Evolutionary conservation across 2,888 invertebrate species (phyloP).

Genomic region (Drosophila pseudotalamancana): DNA sequence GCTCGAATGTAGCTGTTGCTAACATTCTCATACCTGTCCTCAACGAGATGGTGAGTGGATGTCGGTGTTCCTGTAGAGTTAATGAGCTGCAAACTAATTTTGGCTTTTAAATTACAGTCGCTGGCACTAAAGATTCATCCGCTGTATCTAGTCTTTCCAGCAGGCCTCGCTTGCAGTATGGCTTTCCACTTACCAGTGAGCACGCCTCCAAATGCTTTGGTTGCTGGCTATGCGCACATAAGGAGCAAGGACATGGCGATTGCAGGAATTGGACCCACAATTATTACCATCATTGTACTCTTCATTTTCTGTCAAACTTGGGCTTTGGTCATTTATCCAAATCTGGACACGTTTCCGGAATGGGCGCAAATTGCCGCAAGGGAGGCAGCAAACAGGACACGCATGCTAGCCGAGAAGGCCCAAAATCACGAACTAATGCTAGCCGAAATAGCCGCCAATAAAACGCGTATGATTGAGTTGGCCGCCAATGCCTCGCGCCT

Average conservation of each 20-base stretch:
- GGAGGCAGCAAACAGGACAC: constrained; percentile 31
- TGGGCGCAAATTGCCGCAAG: constrained; percentile 85
- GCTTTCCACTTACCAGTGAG: constrained; percentile 97
- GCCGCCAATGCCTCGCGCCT: constrained; percentile 30
- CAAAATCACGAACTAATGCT: no score
- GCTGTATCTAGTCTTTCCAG: constrained; percentile 94
- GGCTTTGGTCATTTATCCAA: constrained; percentile 88
- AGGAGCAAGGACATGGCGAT: constrained; percentile 91
- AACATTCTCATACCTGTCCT: constrained; percentile 94
- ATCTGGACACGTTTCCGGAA: constrained; percentile 86
- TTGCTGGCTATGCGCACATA: constrained; percentile 92
- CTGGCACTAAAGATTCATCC: constrained; percentile 91
- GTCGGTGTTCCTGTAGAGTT: neutral
- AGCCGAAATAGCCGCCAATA: constrained; percentile 17
- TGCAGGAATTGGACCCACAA: constrained; percentile 91
- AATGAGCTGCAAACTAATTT: neutral
- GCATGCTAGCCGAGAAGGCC: neutral
- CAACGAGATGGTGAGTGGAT: constrained; percentile 88
- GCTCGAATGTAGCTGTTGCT: constrained; percentile 95
- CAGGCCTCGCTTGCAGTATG: constrained; percentile 94
- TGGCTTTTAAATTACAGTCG: constrained; percentile 85
- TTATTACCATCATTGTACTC: constrained; percentile 89
- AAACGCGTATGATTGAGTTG: constrained; percentile 17
- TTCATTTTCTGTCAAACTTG: constrained; percentile 90
- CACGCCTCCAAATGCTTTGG: constrained; percentile 97